Conservation (phyloP, 1,140 invertebrate genomes). For the Tetramorium simillimum region DNA sequence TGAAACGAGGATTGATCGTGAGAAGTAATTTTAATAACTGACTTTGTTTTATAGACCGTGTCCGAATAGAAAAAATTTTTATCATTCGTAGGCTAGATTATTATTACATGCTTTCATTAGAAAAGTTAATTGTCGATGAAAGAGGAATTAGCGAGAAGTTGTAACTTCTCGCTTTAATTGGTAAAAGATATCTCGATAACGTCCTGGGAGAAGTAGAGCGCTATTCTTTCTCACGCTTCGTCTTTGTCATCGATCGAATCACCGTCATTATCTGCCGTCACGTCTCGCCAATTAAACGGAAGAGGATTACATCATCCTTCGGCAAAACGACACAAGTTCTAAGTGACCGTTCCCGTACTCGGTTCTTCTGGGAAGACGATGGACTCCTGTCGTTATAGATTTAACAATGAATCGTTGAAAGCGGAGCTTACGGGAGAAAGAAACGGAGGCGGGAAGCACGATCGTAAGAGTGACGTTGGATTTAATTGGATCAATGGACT, state of each 20-base stretch:
- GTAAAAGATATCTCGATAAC: constrained; percentile 27
- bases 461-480: constrained; percentile 39
- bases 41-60: neutral
- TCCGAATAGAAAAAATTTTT: neutral
- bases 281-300: constrained; percentile 74
- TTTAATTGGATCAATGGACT: constrained; percentile 60
- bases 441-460: constrained; percentile 23
- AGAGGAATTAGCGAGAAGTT: neutral
- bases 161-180: constrained; percentile 14
- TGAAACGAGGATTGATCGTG: neutral
- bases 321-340: constrained; percentile 62
- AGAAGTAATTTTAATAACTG: neutral
- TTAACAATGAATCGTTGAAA: constrained; percentile 48
- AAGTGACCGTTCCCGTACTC: constrained; percentile 20
- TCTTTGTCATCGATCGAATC: constrained; percentile 57
- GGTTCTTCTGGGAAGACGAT: neutral
- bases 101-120: neutral
- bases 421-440: constrained; percentile 29
- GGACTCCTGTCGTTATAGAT: constrained; percentile 55
- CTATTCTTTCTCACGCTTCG: constrained; percentile 41
- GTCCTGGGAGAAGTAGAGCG: constrained; percentile 3
- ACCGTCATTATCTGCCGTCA: constrained; percentile 74
- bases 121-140: constrained; percentile 27
- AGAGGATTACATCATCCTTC: constrained; percentile 63
- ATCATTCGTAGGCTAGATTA: neutral